Evolutionary conservation across 2,113 vertebrate genomes (phyloP), one percentile per base, ranked within the genome.

Genomic region (Carassius gibelio): DNA sequence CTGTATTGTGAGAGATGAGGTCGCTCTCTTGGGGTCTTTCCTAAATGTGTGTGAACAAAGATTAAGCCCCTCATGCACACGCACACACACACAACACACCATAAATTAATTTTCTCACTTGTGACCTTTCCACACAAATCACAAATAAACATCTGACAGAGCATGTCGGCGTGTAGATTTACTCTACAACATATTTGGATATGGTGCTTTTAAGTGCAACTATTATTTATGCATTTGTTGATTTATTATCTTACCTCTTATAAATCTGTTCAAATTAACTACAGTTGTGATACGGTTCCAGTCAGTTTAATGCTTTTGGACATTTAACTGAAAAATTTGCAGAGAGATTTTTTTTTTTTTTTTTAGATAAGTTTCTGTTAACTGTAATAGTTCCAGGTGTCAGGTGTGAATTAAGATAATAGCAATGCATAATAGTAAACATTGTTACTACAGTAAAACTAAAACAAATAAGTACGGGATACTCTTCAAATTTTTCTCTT

Each of bases 341-440:
- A 88, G 89, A 93, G 91, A 90, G 88, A 85, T 75, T 82, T 88
- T 91, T 89, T 2, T 1, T 21, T 87, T 90, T 85, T 89, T 30
- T 30, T 30, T 30, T 30, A 30, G 30, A 30, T 30, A 90, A 92
- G 91, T 91, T 93, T 93, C 90, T 91, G 89, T 59, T 38, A 1
- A 21, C 19, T 13, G 17, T 34, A 59, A 77, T 36, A 38, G 8
- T 89, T 85, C 91, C 89, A 94, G 94, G 93, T 52, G 50, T 52
- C 92, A 94, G 94, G 93, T 94, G 93, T 94, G 93, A 95, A 94
- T 94, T 85, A 85, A 94, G 91, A 93, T 92, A 94, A 91, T 92
- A 82, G 89, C 89, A 90, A 88, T 92, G 88, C 89, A 90, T 26
- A 30, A 77, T 19, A 30, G 26, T 36, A 11, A 57, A 7, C n/a